Evolutionary conservation across 2,113 vertebrate genomes (phyloP), one percentile per base, ranked within the genome.

Genomic region (Mormyrus iriodes): DNA sequence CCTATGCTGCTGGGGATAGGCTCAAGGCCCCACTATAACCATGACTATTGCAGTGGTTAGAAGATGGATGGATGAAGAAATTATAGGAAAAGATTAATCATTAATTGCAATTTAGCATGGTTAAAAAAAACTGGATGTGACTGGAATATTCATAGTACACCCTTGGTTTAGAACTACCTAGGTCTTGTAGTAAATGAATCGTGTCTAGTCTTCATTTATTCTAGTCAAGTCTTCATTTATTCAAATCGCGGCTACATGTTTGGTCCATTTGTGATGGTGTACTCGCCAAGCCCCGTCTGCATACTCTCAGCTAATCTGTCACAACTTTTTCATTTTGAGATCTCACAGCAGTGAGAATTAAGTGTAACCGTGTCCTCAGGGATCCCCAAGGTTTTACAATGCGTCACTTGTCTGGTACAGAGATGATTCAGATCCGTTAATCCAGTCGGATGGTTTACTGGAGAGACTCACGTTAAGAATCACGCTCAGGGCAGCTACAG

Each of bases 261-360:
- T 42, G 31, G 73, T 19, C 73, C 15, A 39, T 0, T 35, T 19
- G 73, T 6, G n/a, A 17, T 2, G 15, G 15, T 0, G 15, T 39
- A 4, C 0, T 39, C 31, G 0, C 69, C 69, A 39, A 17, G 1
- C 69, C 39, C 24, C 0, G 7, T 39, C 69, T 39, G 13, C 73
- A 6, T 35, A 79, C 31, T 17, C 73, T 79, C 35, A 79, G 35
- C 73, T 42, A 42, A 39, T 76, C 69, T 76, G 12, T 17, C 31
- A 39, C 65, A 35, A 31, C 73, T 42, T 79, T 79, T 42, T 12
- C 73, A 35, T 79, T 79, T 79, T 12, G 31, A 79, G 31, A 79
- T 79, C 35, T 79, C 73, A 42, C 73, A 79, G 73, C 73, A 79
- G 73, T 42, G 73, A 79, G 6, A 79, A 79, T 79, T 79, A 79